Evolutionary conservation across 2,797 vertebrate genomes (phyloP), one percentile per base, ranked within the genome.

Genomic region (Molossus alvarezi): DNA sequence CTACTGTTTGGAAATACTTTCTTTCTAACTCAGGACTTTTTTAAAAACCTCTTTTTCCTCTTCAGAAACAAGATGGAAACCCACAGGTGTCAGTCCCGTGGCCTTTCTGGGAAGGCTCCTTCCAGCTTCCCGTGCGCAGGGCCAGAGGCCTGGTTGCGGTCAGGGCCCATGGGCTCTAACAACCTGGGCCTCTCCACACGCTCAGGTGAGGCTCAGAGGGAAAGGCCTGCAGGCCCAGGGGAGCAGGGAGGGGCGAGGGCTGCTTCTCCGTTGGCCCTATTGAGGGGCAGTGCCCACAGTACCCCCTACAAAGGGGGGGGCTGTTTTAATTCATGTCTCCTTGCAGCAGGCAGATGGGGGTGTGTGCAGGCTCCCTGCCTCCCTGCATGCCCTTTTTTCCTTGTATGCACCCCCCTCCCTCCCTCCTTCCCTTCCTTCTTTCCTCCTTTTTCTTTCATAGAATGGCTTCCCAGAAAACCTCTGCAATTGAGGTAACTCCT

Each of bases 41-140:
- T 86, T 77, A 57, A 55, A 80, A 80, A 45, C 51, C 91, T 86
- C 58, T 86, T 96, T 88, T 93, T 79, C 88, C 93, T 93, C 73
- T 94, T 94, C 73, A 95, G 96, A 95, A 97, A 95, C 82, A 95
- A 37, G 88, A 97, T 89, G 85, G 93, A 96, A 96, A 95, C 93
- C 96, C 97, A 97, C 94, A 97, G 91, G 94, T 83, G 29, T 97
- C 97, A 91, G 96, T 88, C 83, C 86, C 48, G 13, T 33, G 85
- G 96, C 87, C 90, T 87, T 95, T 95, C 95, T 98, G 98, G 97
- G 96, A 97, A 96, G 5, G 71, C 87, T 94, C 81, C 10, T 15
- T 92, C 41, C 48, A 5, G 86, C 96, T 97, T 96, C 94, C 96
- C 97, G 94, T 88, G 95, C 23, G 4, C 96, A 95, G 96, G 97